phyloP scores from a whole-genome alignment of 2,797 vertebrate genomes.

The Tokudaia muenninki region DNA sequence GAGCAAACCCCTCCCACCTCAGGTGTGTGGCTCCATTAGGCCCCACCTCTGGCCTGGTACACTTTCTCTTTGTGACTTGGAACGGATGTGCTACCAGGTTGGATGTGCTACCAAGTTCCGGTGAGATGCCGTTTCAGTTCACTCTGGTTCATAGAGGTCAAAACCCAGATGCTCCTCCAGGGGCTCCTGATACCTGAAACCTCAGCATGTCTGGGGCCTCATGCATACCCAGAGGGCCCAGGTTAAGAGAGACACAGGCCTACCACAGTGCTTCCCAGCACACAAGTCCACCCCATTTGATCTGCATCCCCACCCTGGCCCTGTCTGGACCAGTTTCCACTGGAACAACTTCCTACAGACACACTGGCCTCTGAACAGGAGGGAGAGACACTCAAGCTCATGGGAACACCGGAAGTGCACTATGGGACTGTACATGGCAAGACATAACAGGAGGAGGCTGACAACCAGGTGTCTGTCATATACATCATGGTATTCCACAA shows the following conservation, averaged over 20 bases:
- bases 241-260: neutral
- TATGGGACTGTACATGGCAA: too few species aligned
- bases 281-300: neutral
- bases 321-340: neutral
- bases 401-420: neutral
- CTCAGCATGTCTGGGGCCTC: neutral
- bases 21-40: neutral
- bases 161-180: conserved; percentile 20
- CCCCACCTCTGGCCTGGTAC: neutral
- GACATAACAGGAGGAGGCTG: neutral
- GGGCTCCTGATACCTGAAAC: neutral
- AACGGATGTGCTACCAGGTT: neutral
- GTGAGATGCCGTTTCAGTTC: neutral
- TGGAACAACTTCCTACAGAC: neutral
- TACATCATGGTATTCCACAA: too few species aligned
- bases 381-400: accelerated
- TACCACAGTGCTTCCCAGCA: neutral
- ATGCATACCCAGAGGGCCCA: neutral
- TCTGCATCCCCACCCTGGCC: neutral
- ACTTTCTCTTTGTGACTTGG: neutral
- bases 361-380: neutral
- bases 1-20: neutral
- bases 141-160: neutral
- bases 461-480: neutral
- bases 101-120: neutral